Base-by-base conservation (phyloP, 2,888 invertebrate species). In the Gastrophysa polygoni region DNA sequence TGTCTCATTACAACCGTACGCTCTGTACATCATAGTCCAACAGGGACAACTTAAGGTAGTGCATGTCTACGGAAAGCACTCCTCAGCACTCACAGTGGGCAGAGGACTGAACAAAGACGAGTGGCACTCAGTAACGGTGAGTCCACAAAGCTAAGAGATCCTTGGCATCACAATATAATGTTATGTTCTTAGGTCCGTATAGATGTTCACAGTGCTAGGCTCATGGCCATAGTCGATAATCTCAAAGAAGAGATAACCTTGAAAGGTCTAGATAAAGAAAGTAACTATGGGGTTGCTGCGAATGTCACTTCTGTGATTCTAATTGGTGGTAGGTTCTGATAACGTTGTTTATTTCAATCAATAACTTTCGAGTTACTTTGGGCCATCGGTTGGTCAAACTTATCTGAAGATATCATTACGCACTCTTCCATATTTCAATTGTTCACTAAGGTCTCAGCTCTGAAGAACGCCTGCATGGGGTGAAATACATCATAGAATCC, bases 21-120 rank as follows among this genome's bases (percentile, higher is more conserved):
- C 95, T 49, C 83, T 95, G 17, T 95, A 95, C 79, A 91, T 95
- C 34, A 95, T 95, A 75, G 92, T 95, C 18, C 94, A 95, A 79
- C 95, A 95, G 78, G 95, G 95, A 16, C 93, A 94, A 82, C 83
- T 95, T 16, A 95, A 95, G 85, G 93, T 95, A 59, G 94, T 95
- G 7, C 95, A 95, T 79, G 93, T 95, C 21, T 95, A 94, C 78
- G 94, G 94, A 2, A 93, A 94, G 78, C 91, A 91, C 77, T 88
- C 93, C 56, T 94, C 94, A 0, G 87, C 87, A n/a, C 76, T 95
- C 44, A 93, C 92, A 0, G 94, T 95, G 3, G 95, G 94, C 34
- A 88, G 93, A 81, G 94, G 93, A 2, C 82, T 95, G 59, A 95
- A 95, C 80, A 87, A 92, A 71, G 94, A 95, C 77, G 89, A 92